A percentile compares a stretch with the other conserved stretches of the same genome.
Evolutionary conservation across 2,113 vertebrate species (phyloP).

Genomic region (Pitta sordida): DNA sequence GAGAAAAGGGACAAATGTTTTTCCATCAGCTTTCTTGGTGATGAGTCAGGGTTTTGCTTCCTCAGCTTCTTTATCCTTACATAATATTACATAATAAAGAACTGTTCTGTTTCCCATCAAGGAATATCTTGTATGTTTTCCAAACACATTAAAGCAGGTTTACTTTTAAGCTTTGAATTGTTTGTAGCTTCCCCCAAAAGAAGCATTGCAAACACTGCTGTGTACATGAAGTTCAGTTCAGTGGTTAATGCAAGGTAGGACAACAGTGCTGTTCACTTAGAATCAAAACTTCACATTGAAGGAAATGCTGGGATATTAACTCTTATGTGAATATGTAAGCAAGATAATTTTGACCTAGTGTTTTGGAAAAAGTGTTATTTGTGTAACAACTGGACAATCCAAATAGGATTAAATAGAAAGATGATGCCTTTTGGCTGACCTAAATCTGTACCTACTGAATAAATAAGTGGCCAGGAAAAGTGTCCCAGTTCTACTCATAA

Average conservation of each 20-base stretch:
- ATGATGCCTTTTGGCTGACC: neutral
- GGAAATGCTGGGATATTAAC: neutral
- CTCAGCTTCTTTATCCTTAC: neutral
- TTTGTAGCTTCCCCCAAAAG: neutral
- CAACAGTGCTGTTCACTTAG: neutral
- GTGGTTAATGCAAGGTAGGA: neutral
- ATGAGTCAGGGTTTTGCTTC: constrained; percentile 14
- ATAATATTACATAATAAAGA: constrained; percentile 29
- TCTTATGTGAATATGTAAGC: neutral
- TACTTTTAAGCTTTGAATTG: constrained; percentile 43
- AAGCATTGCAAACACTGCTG: neutral
- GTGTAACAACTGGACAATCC: neutral
- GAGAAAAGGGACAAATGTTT: neutral
- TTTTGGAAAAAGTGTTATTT: too few species aligned
- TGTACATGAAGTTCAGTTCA: constrained; percentile 25
- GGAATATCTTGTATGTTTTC: neutral
- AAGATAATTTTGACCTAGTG: neutral
- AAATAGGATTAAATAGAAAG: neutral
- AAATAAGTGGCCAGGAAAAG: neutral
- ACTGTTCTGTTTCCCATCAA: constrained; percentile 29
- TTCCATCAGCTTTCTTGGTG: neutral
- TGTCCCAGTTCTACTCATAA: neutral
- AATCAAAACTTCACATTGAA: neutral
- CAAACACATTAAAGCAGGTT: constrained; percentile 44
- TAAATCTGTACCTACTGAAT: constrained; percentile 3